Percentiles rank a stretch among this genome's conserved stretches.
Evolutionary conservation across 2,797 vertebrate species (phyloP).

Genomic region (Bovichtus variegatus): DNA sequence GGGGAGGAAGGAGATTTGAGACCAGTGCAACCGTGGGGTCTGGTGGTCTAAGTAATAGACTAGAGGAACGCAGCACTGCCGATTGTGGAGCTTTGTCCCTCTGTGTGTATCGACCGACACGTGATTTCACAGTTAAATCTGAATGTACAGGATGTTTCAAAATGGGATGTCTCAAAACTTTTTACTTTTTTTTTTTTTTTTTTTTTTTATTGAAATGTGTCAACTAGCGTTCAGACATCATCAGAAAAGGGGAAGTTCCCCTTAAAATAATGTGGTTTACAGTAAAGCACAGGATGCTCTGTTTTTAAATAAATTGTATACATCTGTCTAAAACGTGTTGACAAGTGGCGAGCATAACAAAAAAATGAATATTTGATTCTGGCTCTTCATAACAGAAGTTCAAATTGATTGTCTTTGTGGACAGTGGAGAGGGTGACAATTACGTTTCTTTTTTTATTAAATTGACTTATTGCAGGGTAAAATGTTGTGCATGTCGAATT

Average conservation of each 20-base stretch:
- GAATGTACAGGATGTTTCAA: background rate
- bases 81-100: conserved; percentile 29
- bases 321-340: background rate
- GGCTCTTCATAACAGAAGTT: too few relatives aligned
- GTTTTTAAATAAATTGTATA: too few relatives aligned
- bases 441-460: background rate
- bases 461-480: too few relatives aligned
- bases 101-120: conserved; percentile 1
- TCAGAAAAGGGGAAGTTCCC: background rate
- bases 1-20: conserved; percentile 55
- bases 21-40: conserved; percentile 34
- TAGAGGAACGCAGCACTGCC: conserved; percentile 19
- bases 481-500: too few relatives aligned
- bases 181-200: too few relatives aligned
- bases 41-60: conserved; percentile 4
- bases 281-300: too few relatives aligned
- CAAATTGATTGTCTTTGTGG: too few relatives aligned
- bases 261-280: background rate
- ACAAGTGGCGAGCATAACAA: background rate
- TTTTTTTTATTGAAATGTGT: background rate
- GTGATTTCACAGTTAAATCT: conserved; percentile 21
- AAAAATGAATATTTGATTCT: background rate
- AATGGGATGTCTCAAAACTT: too few relatives aligned
- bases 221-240: too few relatives aligned
- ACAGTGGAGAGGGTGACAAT: too few relatives aligned